phyloP scores from a whole-genome alignment of 2,888 invertebrate species.

The Chymomyza caudatula region DNA sequence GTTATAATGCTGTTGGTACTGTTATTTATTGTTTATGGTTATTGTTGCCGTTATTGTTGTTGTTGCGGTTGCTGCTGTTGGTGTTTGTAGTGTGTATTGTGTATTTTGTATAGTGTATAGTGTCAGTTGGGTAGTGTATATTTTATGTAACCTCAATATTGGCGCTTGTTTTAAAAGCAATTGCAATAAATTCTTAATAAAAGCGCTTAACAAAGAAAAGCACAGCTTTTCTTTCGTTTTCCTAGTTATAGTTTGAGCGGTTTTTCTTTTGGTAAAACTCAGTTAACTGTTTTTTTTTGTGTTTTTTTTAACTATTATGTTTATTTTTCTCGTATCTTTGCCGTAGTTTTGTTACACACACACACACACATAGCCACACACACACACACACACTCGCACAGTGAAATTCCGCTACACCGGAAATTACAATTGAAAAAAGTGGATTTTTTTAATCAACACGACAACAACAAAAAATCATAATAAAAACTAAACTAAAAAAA shows the following conservation, averaged over 20 bases:
- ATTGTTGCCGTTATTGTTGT: constrained; percentile 5
- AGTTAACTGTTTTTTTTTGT: constrained; percentile 2
- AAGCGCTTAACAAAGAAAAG: constrained; percentile 18
- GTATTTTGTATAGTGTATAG: background rate
- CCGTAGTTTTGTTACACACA: constrained; percentile 8
- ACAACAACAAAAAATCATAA: constrained; percentile 7
- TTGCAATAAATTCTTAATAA: background rate
- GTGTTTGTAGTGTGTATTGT: background rate
- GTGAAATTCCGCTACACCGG: constrained; percentile 70
- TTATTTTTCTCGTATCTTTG: constrained; percentile 22
- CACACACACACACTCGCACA: constrained; percentile 40
- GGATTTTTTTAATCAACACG: constrained; percentile 51
- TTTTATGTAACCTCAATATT: constrained; percentile 56
- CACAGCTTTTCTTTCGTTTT: constrained; percentile 14
- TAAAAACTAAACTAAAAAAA: background rate
- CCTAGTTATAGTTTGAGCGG: constrained; percentile 1
- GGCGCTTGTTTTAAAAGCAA: constrained; percentile 19
- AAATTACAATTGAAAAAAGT: constrained; percentile 71
- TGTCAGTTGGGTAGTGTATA: constrained; percentile 3
- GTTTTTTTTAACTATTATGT: constrained; percentile 6
- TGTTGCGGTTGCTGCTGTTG: constrained; percentile 4
- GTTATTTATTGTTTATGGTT: constrained; percentile 7
- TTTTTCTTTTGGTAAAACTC: background rate
- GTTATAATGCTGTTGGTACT: background rate
- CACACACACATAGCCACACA: constrained; percentile 3